Conservation (phyloP, 2,888 invertebrate species). For the Macrophya alboannulata region DNA sequence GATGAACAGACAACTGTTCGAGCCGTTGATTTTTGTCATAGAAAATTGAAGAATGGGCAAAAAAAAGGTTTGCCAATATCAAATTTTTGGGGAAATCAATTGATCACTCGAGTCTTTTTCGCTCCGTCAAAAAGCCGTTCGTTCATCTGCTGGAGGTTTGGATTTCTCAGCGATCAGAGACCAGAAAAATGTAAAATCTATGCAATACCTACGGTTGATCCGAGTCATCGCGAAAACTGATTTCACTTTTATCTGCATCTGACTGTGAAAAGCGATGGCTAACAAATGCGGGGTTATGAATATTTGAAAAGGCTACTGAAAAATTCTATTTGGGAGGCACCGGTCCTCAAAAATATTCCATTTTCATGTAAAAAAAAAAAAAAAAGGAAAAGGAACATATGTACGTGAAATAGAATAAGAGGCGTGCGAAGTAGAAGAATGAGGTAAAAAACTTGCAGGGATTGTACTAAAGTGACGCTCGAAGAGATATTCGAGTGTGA, state of each 20-base stretch:
- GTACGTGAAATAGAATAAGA: not conserved
- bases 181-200: not conserved
- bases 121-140: not conserved
- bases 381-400: not conserved
- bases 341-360: not conserved
- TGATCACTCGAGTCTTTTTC: not conserved
- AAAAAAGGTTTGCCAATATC: not conserved
- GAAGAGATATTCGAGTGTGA: constrained; percentile 6
- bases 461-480: not conserved
- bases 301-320: not conserved
- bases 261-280: not conserved
- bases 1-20: not conserved
- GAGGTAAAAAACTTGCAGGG: not conserved
- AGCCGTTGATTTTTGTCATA: not conserved
- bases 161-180: not conserved
- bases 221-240: not conserved
- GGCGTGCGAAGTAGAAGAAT: not conserved
- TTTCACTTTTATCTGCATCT: not conserved
- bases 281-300: not conserved
- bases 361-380: not conserved
- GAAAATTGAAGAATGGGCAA: not conserved
- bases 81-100: not conserved
- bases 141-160: not conserved
- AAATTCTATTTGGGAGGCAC: not conserved
- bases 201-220: not conserved